A percentile compares a stretch with the other conserved stretches of the same genome.
Evolutionary conservation across 2,797 vertebrate genomes (phyloP).

Genomic region (Tauraco hartlaubi): DNA sequence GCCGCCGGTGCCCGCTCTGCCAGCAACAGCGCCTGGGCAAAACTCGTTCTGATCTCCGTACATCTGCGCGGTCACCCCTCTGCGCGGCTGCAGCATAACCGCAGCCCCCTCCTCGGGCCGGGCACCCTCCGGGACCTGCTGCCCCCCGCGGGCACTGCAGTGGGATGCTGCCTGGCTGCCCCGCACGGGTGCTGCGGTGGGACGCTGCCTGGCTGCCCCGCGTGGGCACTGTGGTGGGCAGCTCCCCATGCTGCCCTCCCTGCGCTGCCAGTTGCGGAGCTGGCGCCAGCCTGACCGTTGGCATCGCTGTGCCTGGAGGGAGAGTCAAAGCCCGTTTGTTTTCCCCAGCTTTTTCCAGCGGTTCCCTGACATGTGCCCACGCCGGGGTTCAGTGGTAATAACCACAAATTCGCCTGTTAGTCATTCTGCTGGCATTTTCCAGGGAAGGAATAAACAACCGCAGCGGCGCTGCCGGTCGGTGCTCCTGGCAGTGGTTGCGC

Average conservation of each 20-base stretch:
- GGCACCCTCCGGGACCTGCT: too few species aligned
- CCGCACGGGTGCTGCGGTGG: not conserved
- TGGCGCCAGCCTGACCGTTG: not conserved
- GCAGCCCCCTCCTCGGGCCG: not conserved
- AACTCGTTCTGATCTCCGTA: not conserved
- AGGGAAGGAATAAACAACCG: not conserved
- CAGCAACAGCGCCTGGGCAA: not conserved
- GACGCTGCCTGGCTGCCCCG: not conserved
- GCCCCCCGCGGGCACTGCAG: not conserved
- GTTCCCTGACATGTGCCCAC: not conserved
- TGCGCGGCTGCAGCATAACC: not conserved
- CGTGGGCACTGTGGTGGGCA: not conserved
- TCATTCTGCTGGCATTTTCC: not conserved
- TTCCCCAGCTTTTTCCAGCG: not conserved
- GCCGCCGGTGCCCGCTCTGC: rapidly evolving
- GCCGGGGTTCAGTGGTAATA: not conserved
- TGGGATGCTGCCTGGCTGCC: not conserved
- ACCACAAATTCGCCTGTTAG: not conserved
- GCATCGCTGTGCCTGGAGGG: not conserved
- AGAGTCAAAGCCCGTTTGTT: not conserved
- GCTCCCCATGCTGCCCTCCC: too few species aligned
- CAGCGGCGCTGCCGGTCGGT: not conserved
- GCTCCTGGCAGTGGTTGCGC: not conserved
- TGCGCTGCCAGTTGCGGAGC: rapidly evolving
- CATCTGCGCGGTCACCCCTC: not conserved